These are phyloP conservation scores for Ctenicera cuprea DNA, from an alignment of 2,888 invertebrate species.

Conservation along the genomic window DNA sequence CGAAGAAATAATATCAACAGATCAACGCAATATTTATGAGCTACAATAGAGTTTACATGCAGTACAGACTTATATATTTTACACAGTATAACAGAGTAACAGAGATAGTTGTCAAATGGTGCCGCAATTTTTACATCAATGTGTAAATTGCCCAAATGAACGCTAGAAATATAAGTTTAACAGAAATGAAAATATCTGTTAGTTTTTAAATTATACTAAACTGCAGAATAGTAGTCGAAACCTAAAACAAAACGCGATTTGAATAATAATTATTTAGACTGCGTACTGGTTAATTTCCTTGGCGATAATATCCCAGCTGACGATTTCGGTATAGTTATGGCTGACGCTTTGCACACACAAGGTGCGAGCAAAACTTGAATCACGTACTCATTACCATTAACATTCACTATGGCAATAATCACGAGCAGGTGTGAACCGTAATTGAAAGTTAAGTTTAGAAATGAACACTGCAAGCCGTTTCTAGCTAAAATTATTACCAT, in stretches of 20 bases:
- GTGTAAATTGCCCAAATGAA: too few species aligned
- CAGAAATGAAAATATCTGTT: too few species aligned
- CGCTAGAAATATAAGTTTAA: too few species aligned
- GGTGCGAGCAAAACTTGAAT: slow-evolving; percentile 35
- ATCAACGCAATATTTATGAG: too few species aligned
- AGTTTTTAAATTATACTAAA: too few species aligned
- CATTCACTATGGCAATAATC: slow-evolving; percentile 37
- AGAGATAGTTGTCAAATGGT: too few species aligned
- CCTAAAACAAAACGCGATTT: background rate
- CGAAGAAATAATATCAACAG: too few species aligned
- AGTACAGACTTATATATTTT: too few species aligned
- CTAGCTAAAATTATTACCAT: slow-evolving; percentile 20
- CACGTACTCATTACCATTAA: slow-evolving; percentile 42
- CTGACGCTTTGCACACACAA: slow-evolving; percentile 18
- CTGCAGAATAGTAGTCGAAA: background rate
- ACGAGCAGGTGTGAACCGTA: slow-evolving; percentile 41
- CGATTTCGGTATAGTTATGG: slow-evolving; percentile 19
- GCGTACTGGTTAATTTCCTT: slow-evolving; percentile 19
- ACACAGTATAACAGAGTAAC: too few species aligned
- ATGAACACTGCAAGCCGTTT: slow-evolving; percentile 32
- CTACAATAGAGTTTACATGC: too few species aligned
- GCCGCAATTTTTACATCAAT: too few species aligned
- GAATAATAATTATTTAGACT: slow-evolving; percentile 10
- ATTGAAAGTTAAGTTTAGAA: slow-evolving; percentile 40
- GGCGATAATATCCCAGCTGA: slow-evolving; percentile 7